Conservation (phyloP, 2,797 vertebrate species). For the Tokudaia tokunoshimensis region DNA sequence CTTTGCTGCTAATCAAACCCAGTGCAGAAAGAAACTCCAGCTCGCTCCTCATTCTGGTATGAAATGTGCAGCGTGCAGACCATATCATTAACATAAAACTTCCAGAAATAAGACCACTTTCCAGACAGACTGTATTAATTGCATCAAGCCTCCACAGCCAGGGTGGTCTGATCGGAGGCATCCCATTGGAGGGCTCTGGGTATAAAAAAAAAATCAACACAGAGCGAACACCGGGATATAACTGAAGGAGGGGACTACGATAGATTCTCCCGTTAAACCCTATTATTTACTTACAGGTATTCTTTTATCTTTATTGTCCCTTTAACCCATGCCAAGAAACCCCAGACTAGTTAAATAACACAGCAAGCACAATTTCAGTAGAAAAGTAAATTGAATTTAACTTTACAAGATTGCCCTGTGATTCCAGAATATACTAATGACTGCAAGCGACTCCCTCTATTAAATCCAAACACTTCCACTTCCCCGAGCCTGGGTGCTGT, state of each 20-base stretch:
- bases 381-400: conserved; percentile 85
- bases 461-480: conserved; percentile 80
- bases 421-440: conserved; percentile 86
- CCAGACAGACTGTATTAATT: conserved; percentile 89
- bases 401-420: conserved; percentile 85
- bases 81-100: conserved; percentile 90
- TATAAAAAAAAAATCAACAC: conserved; percentile 84
- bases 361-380: conserved; percentile 85
- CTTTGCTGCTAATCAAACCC: conserved; percentile 87
- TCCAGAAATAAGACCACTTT: conserved; percentile 89
- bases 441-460: conserved; percentile 83
- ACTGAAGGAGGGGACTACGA: conserved; percentile 80
- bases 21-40: conserved; percentile 85
- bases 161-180: conserved; percentile 86
- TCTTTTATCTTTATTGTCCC: conserved; percentile 89
- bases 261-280: conserved; percentile 82
- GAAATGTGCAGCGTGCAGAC: conserved; percentile 85
- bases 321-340: conserved; percentile 88
- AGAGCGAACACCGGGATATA: conserved; percentile 82
- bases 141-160: conserved; percentile 84
- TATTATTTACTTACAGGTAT: conserved; percentile 88
- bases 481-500: conserved; percentile 69
- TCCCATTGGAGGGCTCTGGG: conserved; percentile 81
- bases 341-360: conserved; percentile 84
- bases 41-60: conserved; percentile 85